Evolutionary conservation across 1,140 invertebrate genomes (phyloP), one percentile per base, ranked within the genome.

Genomic region (Neodiprion virginianus): DNA sequence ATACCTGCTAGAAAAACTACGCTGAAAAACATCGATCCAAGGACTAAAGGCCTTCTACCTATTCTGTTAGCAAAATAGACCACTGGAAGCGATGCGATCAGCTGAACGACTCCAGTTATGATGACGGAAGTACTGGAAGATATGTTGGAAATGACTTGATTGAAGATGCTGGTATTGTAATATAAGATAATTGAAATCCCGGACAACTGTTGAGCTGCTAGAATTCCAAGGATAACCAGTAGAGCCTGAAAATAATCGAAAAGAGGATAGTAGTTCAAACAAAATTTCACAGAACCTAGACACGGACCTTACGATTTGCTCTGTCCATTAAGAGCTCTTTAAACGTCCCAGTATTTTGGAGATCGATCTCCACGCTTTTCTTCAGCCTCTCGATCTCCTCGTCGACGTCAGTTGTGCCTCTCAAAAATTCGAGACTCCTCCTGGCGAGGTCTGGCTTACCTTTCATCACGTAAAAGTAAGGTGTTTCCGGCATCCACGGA

Each of bases 131-230:
- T 88, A 72, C 88, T 87, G 8, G 88, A 80, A 7, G 87, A 84
- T 23, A 91, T 76, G 0, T 84, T 82, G 7, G 86, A 87, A 70
- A 91, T 90, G 9, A 90, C 87, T 74, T 86, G 79, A 40, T 92
- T 88, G 79, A 95, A 94, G 79, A 95, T 95, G 67, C 90, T 89
- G 71, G 94, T 91, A 0, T 93, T 89, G 79, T 95, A 95, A 11
- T 93, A 91, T 76, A 93, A 91, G 28, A 95, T 89, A 0, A 92
- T 92, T 71, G 93, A 93, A 65, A 93, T 93, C 0, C 94, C 93
- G 67, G 91, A 93, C 71, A 94, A 90, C 80, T 95, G 93, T 81
- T 96, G 94, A 9, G 93, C 91, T 4, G 92, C 85, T 77, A 93
- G 91, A 74, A 95, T 87, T 12, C 90, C 89, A 53, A 93, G 75